Evolutionary conservation across 2,113 vertebrate species (phyloP), one percentile per base, ranked within the genome.

Genomic region (Heloderma charlesbogerti): DNA sequence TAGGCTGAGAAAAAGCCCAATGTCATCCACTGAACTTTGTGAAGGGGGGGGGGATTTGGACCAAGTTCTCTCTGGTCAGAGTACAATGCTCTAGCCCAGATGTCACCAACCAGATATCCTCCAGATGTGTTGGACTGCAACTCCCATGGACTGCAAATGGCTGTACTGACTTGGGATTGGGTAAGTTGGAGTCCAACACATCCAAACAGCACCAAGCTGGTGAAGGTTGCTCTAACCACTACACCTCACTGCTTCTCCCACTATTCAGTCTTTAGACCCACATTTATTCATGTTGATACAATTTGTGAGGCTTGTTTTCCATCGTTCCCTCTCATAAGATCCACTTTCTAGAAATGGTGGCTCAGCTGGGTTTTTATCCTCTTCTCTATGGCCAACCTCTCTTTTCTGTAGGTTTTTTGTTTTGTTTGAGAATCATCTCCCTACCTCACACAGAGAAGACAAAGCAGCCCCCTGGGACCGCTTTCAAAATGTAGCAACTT

Each of bases 401-500:
- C 18, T 12, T 51, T n/a, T 5, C 3, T 63, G 10, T 45, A 10
- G 18, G 25, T 77, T 15, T 37, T 60, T 22, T 45, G 45, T 85
- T 31, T 29, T 31, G 2, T 60, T 29, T 15, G 31, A 69, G 82
- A 40, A n/a, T 60, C 83, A 51, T 77, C 89, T 84, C 22, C 43
- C 34, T 29, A 25, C 9, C 63, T 82, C 25, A 12, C 72, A 18
- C 2, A 4, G 82, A 37, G 72, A 90, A 90, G 72, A 48, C 34
- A 31, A 78, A 90, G 45, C 43, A 6, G 54, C 43, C 72, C 15
- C 10, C 27, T 0, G 72, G 72, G 89, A 78, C 43, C 2, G 54
- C 72, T 90, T 85, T 63, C 72, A 1, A 85, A 90, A 90, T n/a
- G 60, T 45, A 45, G 88, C 71, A 84, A 90, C 71, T 85, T 85